These are phyloP conservation scores for Acanthopagrus latus DNA, from an alignment of 2,797 vertebrate genomes.

Conservation along the genomic window DNA sequence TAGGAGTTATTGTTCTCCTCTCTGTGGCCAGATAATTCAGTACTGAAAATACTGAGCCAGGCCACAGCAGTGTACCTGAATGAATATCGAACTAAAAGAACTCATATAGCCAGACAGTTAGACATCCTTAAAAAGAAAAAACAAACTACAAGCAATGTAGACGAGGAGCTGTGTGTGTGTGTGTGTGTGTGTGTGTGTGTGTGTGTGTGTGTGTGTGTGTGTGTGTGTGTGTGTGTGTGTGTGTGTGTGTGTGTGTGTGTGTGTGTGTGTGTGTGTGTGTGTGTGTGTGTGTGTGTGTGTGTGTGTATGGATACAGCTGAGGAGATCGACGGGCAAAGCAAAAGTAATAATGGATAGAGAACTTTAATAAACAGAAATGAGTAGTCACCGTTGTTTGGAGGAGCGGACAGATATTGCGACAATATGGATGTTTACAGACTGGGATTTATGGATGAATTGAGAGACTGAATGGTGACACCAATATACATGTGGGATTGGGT, in stretches of 20 bases:
- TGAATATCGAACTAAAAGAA: neutral
- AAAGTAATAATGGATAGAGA: neutral
- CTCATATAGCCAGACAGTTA: neutral
- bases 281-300: no score
- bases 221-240: no score
- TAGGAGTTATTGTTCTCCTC: neutral
- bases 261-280: no score
- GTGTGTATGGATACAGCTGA: neutral
- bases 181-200: no score
- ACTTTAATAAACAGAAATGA: slow-evolving; percentile 3
- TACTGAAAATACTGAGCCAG: neutral
- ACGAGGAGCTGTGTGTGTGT: no score
- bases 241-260: no score
- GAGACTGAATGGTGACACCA: neutral
- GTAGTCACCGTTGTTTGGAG: neutral
- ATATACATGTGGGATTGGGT: neutral
- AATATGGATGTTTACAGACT: neutral
- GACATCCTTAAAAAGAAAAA: neutral
- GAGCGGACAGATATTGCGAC: neutral
- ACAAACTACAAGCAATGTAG: neutral
- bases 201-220: no score
- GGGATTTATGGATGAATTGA: neutral
- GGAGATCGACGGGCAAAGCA: neutral
- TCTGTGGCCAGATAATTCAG: neutral
- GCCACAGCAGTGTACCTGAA: neutral